Percentiles rank a stretch among this genome's conserved stretches.
phyloP scores from a whole-genome alignment of 2,888 invertebrate genomes.

The Helobdella robusta region DNA sequence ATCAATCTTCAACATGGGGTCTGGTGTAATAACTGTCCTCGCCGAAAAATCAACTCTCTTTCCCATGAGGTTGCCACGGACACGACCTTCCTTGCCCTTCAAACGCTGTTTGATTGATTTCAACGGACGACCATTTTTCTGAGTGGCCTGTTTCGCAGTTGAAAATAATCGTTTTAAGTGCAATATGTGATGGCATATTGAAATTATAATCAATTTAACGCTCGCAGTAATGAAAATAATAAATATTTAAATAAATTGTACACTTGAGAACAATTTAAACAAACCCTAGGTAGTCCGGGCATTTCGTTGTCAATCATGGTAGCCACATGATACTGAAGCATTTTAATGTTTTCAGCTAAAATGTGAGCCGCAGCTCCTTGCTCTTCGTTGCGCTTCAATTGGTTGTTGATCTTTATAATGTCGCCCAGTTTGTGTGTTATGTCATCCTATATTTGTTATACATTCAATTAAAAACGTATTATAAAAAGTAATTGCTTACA shows the following conservation, averaged over 20 bases:
- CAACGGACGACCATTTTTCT: conserved; percentile 94
- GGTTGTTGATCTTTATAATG: conserved; percentile 95
- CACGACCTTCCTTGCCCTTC: conserved; percentile 97
- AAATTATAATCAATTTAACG: no score
- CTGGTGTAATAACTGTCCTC: conserved; percentile 71
- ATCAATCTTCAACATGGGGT: conserved; percentile 68
- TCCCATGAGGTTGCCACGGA: conserved; percentile 98
- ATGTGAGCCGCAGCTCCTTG: conserved; percentile 96
- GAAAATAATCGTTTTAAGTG: no score
- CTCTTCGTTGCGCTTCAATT: conserved; percentile 83
- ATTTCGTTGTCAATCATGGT: conserved; percentile 97
- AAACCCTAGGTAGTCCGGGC: conserved; percentile 67
- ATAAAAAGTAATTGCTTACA: no score
- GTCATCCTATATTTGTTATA: no score
- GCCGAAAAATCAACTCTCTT: conserved; percentile 99
- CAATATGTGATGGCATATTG: no score
- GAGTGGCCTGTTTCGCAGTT: neutral
- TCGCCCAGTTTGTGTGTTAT: conserved; percentile 96
- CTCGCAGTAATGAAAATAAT: no score
- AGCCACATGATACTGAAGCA: conserved; percentile 96
- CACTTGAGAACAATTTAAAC: no score
- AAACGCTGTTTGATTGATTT: conserved; percentile 89
- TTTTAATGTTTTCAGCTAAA: conserved; percentile 86
- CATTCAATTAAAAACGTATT: no score
- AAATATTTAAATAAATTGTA: no score